A percentile compares a stretch with the other conserved stretches of the same genome.
Evolutionary conservation across 2,113 vertebrate species (phyloP).

Genomic region (Fulmarus glacialis): DNA sequence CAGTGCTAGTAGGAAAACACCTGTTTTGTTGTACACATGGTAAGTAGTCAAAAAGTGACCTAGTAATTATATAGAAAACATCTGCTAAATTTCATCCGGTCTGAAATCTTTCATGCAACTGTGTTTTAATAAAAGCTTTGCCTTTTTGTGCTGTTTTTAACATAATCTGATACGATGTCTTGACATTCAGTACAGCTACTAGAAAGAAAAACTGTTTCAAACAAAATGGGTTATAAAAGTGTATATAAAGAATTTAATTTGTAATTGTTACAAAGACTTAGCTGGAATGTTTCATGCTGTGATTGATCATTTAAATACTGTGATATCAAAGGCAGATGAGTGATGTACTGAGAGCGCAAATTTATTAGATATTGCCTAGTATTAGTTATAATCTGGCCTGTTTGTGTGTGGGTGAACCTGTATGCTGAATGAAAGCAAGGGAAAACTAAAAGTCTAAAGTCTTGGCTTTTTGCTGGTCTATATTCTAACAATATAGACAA

Average conservation of each 20-base stretch:
- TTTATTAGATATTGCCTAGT: not conserved
- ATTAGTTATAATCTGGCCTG: not conserved
- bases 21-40: not conserved
- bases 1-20: not conserved
- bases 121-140: not conserved
- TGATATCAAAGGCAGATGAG: slow-evolving; percentile 40
- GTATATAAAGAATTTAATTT: slow-evolving; percentile 26
- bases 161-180: not conserved
- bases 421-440: not conserved
- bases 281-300: not conserved
- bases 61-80: slow-evolving; percentile 50
- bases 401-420: not conserved
- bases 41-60: slow-evolving; percentile 3
- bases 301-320: slow-evolving; percentile 48
- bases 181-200: slow-evolving; percentile 6
- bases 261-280: not conserved
- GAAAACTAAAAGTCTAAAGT: not conserved
- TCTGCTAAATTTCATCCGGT: slow-evolving; percentile 1
- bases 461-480: not conserved
- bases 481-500: not conserved
- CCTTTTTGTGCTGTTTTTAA: slow-evolving; percentile 11
- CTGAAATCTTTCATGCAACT: not conserved
- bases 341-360: slow-evolving; percentile 15
- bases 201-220: slow-evolving; percentile 17
- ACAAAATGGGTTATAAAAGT: not conserved